phyloP scores from a whole-genome alignment of 1,140 invertebrate species.

The Drosophila nasuta region DNA sequence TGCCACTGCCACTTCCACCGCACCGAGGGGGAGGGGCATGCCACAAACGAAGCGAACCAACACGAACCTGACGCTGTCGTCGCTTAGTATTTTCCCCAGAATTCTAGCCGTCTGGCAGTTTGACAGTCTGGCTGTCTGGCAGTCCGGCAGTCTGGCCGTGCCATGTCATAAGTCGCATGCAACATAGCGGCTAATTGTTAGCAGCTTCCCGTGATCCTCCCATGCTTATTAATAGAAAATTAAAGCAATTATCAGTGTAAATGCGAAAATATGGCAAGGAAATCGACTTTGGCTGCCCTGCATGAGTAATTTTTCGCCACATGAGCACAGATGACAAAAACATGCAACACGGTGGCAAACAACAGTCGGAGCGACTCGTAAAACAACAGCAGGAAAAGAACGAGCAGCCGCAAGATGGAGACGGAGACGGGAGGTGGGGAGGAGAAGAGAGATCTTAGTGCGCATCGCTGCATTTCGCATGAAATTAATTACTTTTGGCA shows the following conservation, averaged over 20 bases:
- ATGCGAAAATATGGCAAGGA: constrained; percentile 66
- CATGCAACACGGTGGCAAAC: constrained; percentile 58
- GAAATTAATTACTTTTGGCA: constrained; percentile 84
- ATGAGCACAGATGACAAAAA: constrained; percentile 64
- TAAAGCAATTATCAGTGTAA: constrained; percentile 79
- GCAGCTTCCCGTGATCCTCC: constrained; percentile 63
- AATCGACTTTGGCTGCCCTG: constrained; percentile 61
- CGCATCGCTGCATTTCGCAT: constrained; percentile 80
- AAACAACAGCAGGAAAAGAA: background rate
- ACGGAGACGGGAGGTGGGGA: background rate
- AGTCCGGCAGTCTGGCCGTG: constrained; percentile 13
- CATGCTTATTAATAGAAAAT: constrained; percentile 82
- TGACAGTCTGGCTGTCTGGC: constrained; percentile 7
- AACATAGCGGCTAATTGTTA: constrained; percentile 83
- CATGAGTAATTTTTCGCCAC: constrained; percentile 77
- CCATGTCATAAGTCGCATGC: constrained; percentile 78
- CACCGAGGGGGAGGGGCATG: background rate
- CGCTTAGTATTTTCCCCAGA: constrained; percentile 69
- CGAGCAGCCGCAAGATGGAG: too few relatives aligned
- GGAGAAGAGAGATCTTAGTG: constrained; percentile 35
- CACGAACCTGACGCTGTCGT: constrained; percentile 75
- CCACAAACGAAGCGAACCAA: constrained; percentile 4
- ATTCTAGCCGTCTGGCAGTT: constrained; percentile 46
- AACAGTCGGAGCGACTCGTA: constrained; percentile 15
- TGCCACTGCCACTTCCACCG: constrained; percentile 21